Conservation (phyloP, 2,113 vertebrate species). For the Collichthys lucidus region DNA sequence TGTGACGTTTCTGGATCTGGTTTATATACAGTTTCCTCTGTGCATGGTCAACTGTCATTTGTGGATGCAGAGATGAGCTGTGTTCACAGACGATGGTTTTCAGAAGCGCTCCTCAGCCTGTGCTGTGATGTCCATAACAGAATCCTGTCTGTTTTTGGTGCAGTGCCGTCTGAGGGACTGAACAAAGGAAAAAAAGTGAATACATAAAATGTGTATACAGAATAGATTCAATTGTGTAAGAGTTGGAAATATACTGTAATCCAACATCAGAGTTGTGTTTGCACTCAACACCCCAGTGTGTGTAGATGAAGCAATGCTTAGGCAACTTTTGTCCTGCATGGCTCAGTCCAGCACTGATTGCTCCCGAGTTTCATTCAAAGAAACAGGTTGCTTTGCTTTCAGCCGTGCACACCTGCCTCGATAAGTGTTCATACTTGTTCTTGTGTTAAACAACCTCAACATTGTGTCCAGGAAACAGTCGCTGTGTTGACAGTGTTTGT, state of each 20-base stretch:
- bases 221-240: not conserved
- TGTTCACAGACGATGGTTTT: not conserved
- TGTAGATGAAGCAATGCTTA: slow-evolving; percentile 19
- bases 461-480: not conserved
- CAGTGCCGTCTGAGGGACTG: not conserved
- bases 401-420: slow-evolving; percentile 9
- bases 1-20: too few species aligned
- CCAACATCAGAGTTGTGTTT: not conserved
- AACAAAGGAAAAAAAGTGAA: not conserved
- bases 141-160: too few species aligned
- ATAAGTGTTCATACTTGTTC: slow-evolving; percentile 26
- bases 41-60: too few species aligned
- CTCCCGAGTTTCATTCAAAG: not conserved
- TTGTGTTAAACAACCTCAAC: not conserved
- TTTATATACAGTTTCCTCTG: too few species aligned
- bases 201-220: not conserved
- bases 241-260: not conserved
- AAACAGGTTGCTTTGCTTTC: slow-evolving; percentile 30
- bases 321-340: not conserved
- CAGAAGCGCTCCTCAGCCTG: too few species aligned
- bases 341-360: slow-evolving; percentile 1
- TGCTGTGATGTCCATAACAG: too few species aligned
- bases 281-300: not conserved
- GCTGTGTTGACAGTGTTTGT: not conserved
- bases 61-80: too few species aligned